phyloP scores from a whole-genome alignment of 2,888 invertebrate genomes.

The Lagria hirta region DNA sequence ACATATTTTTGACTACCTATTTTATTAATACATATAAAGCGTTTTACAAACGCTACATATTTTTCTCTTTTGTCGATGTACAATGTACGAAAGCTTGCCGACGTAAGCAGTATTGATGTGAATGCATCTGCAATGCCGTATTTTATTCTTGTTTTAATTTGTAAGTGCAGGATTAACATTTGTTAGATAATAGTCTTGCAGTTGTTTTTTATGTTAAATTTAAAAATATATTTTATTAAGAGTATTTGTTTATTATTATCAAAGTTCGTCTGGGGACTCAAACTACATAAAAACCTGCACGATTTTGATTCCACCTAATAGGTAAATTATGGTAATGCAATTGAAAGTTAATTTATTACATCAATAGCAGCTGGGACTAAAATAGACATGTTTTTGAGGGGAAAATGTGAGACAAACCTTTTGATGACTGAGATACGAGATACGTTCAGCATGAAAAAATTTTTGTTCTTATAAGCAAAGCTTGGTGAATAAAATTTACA shows the following conservation, averaged over 20 bases:
- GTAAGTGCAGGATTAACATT: conserved; percentile 16
- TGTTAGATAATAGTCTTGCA: conserved; percentile 9
- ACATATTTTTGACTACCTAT: conserved; percentile 33
- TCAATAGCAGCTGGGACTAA: no score
- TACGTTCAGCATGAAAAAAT: no score
- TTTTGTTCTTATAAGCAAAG: no score
- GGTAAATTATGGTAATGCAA: no score
- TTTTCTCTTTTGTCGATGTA: conserved; percentile 30
- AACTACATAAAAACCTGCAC: no score
- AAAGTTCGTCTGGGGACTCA: no score
- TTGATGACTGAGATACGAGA: no score
- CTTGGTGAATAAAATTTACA: no score
- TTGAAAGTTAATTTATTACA: no score
- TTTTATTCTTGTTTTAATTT: conserved; percentile 13
- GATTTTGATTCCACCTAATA: no score
- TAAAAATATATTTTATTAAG: conserved; percentile 53
- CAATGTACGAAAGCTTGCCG: conserved; percentile 42
- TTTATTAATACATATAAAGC: conserved; percentile 25
- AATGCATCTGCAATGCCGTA: conserved; percentile 15
- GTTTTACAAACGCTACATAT: conserved; percentile 8
- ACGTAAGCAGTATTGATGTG: conserved; percentile 37
- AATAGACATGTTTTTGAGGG: no score
- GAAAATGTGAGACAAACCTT: no score
- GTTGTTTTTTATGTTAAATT: conserved; percentile 51
- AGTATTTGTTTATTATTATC: conserved; percentile 1